These are phyloP conservation scores for Drosophila imparisetae DNA, from an alignment of 2,888 invertebrate genomes.

Conservation along the genomic window DNA sequence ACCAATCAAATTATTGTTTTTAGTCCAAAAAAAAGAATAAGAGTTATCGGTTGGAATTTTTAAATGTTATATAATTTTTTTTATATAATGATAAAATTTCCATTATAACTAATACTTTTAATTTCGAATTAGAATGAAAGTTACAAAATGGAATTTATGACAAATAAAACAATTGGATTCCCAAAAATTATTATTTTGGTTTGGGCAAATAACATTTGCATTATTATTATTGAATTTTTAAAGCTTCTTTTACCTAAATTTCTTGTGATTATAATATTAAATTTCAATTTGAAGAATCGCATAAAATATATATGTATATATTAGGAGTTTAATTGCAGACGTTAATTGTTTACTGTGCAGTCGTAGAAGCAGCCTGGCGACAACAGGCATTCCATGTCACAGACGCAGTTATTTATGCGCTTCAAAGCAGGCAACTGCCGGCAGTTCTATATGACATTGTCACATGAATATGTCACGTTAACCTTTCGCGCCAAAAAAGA, in stretches of 20 bases:
- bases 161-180: background rate
- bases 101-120: too few species aligned
- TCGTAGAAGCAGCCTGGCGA: slow-evolving; percentile 28
- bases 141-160: background rate
- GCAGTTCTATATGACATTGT: slow-evolving; percentile 77
- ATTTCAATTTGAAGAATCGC: background rate
- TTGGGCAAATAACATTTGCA: background rate
- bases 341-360: slow-evolving; percentile 4
- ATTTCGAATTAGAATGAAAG: too few species aligned
- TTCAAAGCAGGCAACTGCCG: slow-evolving; percentile 69
- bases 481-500: slow-evolving; percentile 69
- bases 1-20: background rate
- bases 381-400: slow-evolving; percentile 69
- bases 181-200: background rate
- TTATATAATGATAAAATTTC: too few species aligned
- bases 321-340: background rate
- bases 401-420: slow-evolving; percentile 82
- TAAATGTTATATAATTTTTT: too few species aligned
- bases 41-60: background rate
- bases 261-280: background rate
- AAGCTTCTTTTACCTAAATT: background rate
- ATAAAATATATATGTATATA: background rate
- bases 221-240: background rate
- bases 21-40: background rate
- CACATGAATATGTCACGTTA: slow-evolving; percentile 81